Evolutionary conservation across 2,797 vertebrate species (phyloP).

Genomic region (Parotocinclus haroldoi): DNA sequence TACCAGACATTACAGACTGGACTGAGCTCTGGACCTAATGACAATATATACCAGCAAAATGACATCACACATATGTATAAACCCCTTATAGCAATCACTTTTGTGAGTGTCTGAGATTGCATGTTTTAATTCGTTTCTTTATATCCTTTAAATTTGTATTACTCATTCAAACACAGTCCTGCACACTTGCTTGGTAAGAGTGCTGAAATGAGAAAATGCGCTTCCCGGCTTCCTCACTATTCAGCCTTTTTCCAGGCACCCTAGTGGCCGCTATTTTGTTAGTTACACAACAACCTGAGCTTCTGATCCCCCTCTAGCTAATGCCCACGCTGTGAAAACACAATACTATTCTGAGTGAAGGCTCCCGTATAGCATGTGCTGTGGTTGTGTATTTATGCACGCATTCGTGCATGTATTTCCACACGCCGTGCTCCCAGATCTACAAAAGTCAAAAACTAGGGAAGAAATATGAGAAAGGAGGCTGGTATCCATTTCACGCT

Average conservation of each 20-base stretch:
- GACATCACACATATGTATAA: neutral
- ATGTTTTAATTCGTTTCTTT: too few relatives aligned
- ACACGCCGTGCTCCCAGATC: conserved; percentile 3
- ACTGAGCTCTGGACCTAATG: neutral
- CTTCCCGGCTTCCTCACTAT: conserved; percentile 1
- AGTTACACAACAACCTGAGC: conserved; percentile 22
- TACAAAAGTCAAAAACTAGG: conserved; percentile 23
- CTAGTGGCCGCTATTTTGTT: conserved; percentile 27
- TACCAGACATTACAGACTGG: too few relatives aligned
- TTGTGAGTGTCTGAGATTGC: too few relatives aligned
- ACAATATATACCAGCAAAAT: neutral
- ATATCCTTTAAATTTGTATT: too few relatives aligned
- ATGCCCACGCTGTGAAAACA: conserved; percentile 17
- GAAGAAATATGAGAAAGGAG: conserved; percentile 31
- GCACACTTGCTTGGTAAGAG: conserved; percentile 4
- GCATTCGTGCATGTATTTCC: conserved; percentile 6
- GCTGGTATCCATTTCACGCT: conserved; percentile 30
- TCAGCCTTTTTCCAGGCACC: conserved; percentile 15
- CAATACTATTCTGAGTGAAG: conserved; percentile 3
- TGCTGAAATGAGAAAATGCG: conserved; percentile 11
- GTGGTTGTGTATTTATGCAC: conserved; percentile 21
- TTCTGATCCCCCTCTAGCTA: conserved; percentile 18
- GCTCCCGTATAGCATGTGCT: neutral
- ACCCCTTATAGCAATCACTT: neutral
- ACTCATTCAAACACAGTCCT: conserved; percentile 1